A percentile compares a stretch with the other conserved stretches of the same genome.
Conservation (phyloP, 2,113 vertebrate species). For the Pachyramphus minor region DNA sequence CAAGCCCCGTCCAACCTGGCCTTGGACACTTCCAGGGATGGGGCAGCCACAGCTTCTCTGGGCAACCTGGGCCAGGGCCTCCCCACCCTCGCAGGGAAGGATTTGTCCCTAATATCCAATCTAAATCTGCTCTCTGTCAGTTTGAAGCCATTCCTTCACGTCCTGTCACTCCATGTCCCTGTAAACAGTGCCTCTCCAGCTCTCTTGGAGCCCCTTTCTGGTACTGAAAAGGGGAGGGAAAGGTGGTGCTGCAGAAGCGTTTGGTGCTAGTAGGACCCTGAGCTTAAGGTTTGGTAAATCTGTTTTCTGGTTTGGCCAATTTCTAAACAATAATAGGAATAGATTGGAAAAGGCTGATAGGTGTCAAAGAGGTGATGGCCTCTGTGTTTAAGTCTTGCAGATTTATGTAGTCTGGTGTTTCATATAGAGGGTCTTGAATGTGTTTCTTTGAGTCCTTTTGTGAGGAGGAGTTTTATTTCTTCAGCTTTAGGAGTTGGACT, state of each 20-base stretch:
- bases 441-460: background rate
- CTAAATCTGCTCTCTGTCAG: background rate
- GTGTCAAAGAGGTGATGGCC: rapidly evolving
- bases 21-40: background rate
- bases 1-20: rapidly evolving
- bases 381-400: too few relatives aligned
- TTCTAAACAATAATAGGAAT: rapidly evolving
- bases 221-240: background rate
- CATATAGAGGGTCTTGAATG: rapidly evolving
- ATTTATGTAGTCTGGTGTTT: rapidly evolving
- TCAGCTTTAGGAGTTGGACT: background rate
- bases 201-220: background rate
- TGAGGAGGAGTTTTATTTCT: rapidly evolving
- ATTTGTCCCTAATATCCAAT: background rate
- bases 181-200: background rate
- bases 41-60: background rate
- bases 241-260: rapidly evolving
- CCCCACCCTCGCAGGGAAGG: background rate
- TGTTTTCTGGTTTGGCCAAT: rapidly evolving
- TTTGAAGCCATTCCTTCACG: background rate
- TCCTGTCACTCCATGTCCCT: too few relatives aligned
- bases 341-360: rapidly evolving
- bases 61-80: background rate
- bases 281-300: background rate
- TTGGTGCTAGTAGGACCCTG: rapidly evolving